Percentiles rank a stretch among this genome's conserved stretches.
Evolutionary conservation across 2,113 vertebrate genomes (phyloP).

Genomic region (Verasper variegatus): DNA sequence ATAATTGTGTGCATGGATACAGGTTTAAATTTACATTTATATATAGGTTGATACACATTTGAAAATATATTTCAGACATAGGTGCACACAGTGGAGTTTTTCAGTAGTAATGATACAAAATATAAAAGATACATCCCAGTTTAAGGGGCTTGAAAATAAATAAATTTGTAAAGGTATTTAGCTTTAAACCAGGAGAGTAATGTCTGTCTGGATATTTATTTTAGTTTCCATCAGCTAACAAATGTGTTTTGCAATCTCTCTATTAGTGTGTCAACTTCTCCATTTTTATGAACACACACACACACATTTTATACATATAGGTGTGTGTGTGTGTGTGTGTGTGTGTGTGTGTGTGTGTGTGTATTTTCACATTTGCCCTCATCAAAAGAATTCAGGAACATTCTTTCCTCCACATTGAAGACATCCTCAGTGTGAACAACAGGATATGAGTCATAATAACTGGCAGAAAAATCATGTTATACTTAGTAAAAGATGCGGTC

Average conservation of each 20-base stretch:
- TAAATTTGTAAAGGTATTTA: background rate
- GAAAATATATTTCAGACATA: background rate
- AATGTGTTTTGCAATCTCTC: too few relatives aligned
- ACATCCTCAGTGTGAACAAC: slow-evolving; percentile 40
- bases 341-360: too few relatives aligned
- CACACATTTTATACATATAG: too few relatives aligned
- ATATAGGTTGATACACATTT: background rate
- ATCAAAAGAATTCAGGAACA: background rate
- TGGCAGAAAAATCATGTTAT: slow-evolving; percentile 44
- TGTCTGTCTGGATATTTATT: too few relatives aligned
- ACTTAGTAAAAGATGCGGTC: background rate
- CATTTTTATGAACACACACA: too few relatives aligned
- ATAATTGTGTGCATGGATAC: background rate
- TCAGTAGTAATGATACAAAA: background rate
- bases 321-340: too few relatives aligned
- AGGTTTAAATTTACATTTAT: slow-evolving; percentile 4
- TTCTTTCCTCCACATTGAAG: background rate
- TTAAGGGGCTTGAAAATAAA: too few relatives aligned
- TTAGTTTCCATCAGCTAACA: too few relatives aligned
- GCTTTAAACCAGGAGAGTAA: too few relatives aligned
- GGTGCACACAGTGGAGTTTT: background rate
- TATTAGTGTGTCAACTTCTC: too few relatives aligned
- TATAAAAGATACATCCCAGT: background rate
- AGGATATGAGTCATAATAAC: slow-evolving; percentile 36
- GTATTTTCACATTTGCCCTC: too few relatives aligned